Evolutionary conservation across 2,797 vertebrate genomes (phyloP).

Genomic region (Eremophila alpestris): DNA sequence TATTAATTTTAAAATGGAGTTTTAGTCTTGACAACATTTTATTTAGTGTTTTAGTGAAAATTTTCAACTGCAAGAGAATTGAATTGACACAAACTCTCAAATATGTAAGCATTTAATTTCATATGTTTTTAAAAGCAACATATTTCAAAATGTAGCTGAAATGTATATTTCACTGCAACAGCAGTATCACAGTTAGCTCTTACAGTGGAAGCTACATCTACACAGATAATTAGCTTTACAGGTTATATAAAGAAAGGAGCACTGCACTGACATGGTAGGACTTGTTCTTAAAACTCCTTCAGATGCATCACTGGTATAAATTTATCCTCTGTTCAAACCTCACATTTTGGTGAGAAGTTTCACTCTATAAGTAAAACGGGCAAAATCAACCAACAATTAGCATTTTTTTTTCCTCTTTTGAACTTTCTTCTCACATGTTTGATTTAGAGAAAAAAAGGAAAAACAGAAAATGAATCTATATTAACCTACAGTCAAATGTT

Average conservation of each 20-base stretch:
- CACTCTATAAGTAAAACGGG: not conserved
- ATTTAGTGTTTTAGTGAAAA: not conserved
- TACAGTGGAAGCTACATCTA: not conserved
- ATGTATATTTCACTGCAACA: not conserved
- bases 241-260: not conserved
- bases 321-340: not conserved
- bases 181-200: not conserved
- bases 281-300: not conserved
- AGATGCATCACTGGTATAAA: not conserved
- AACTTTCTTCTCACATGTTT: not conserved
- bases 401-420: not conserved
- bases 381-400: not conserved
- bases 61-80: not conserved
- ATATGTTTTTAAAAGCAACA: not conserved
- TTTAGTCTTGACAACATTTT: not conserved
- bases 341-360: not conserved
- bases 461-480: not conserved
- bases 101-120: not conserved
- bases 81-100: not conserved
- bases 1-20: not conserved
- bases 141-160: not conserved
- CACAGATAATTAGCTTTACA: not conserved
- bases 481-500: not conserved
- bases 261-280: not conserved
- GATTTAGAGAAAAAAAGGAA: not conserved